Base-by-base conservation (phyloP, 2,113 vertebrate genomes). In the Dicaeum eximium region DNA sequence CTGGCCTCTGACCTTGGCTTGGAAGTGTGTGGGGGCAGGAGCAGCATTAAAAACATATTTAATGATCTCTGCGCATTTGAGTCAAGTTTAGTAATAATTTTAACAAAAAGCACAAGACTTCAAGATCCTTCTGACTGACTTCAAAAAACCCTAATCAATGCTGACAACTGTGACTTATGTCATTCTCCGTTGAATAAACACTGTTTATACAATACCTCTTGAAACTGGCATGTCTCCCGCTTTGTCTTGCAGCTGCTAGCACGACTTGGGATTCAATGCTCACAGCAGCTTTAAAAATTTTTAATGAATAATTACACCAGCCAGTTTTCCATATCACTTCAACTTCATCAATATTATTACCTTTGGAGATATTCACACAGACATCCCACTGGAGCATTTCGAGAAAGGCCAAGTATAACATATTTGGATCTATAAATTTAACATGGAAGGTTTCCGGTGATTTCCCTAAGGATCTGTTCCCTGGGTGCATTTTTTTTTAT, bases 1-100 rank as follows among this genome's bases (percentile, higher is more conserved):
- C 45, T 60, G 66, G 40, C 64, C 82, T 64, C 53, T 86, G 77
- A 94, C 96, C 93, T 96, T 78, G 72, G 48, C 61, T 91, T 92
- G 88, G 42, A 93, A 86, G 64, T 16, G 70, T 42, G 15, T 69
- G 73, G 25, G 57, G 23, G 22, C 14, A 3, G 8, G 20, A 47
- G 73, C 58, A 80, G 80, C 14, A 16, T 77, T 77, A 80, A 84
- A 95, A 94, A 92, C 0, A 6, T 35, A 21, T 69, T 86, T 92
- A 88, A 93, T 50, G 42, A 80, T 88, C 66, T 93, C 83, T 89
- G 70, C 69, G 38, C 0, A 0, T 16, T 33, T 71, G 24, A 56
- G 56, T 86, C 86, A 86, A 84, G 38, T 62, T 88, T 42, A 92
- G 65, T 45, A 87, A 65, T 60, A 73, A 81, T 31, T 87, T 40